Evolutionary conservation across 2,113 vertebrate genomes (phyloP).

Genomic region (Pitta sordida): DNA sequence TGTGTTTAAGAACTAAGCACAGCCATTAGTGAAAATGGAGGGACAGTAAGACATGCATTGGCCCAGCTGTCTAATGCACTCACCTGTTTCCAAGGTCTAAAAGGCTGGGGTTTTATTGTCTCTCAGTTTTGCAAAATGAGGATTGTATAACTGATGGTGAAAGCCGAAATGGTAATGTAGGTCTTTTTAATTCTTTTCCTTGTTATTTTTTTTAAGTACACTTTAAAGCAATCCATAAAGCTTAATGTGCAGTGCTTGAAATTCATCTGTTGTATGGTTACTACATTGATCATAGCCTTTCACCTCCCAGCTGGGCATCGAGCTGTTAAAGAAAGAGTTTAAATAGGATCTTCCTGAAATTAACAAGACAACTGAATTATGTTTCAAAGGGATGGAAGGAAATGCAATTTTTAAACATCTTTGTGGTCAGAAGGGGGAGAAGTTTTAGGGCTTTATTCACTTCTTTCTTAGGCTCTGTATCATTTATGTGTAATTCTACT

Average conservation of each 20-base stretch:
- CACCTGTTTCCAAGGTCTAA: neutral
- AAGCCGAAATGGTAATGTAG: neutral
- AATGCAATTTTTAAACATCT: neutral
- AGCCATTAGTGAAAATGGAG: neutral
- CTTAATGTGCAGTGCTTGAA: neutral
- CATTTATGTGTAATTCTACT: neutral
- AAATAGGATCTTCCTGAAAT: neutral
- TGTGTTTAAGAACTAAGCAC: neutral
- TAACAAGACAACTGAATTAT: neutral
- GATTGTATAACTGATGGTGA: neutral
- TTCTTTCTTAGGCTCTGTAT: neutral
- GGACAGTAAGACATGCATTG: neutral
- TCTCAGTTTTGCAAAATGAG: neutral
- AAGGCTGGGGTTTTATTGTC: constrained; percentile 7
- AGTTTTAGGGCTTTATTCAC: neutral
- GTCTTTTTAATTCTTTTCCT: constrained; percentile 9
- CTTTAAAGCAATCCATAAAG: constrained; percentile 28
- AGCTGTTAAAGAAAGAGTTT: neutral
- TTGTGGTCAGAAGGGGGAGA: neutral
- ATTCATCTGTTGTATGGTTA: neutral
- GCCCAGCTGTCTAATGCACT: neutral
- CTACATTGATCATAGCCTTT: neutral
- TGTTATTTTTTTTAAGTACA: neutral
- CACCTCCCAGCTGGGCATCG: neutral
- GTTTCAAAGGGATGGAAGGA: neutral